These are phyloP conservation scores for Mugil cephalus DNA, from an alignment of 2,113 vertebrate genomes.

Conservation along the genomic window DNA sequence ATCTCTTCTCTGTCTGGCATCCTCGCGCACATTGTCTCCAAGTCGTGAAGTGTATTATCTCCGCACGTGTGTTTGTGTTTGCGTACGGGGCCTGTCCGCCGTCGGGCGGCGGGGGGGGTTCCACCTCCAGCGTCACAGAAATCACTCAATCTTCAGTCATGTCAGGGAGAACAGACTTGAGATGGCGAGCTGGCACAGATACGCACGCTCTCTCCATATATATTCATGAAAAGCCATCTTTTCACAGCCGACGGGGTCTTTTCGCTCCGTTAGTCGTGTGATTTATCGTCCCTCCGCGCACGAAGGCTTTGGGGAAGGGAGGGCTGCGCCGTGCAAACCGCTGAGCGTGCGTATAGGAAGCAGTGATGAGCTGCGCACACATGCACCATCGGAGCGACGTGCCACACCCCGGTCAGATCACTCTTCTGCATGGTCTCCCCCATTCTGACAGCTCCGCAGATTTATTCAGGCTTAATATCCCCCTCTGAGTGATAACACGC, in stretches of 20 bases:
- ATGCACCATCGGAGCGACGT: slow-evolving; percentile 6
- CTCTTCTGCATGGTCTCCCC: slow-evolving; percentile 23
- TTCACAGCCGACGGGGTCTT: slow-evolving; percentile 41
- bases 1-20: not conserved
- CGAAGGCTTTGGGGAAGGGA: slow-evolving; percentile 39
- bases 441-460: slow-evolving; percentile 49
- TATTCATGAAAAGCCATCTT: slow-evolving; percentile 72
- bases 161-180: slow-evolving; percentile 40
- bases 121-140: slow-evolving; percentile 20
- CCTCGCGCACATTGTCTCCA: slow-evolving; percentile 5
- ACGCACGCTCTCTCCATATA: slow-evolving; percentile 51
- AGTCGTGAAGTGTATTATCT: slow-evolving; percentile 18
- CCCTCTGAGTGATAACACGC: slow-evolving; percentile 31
- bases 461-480: slow-evolving; percentile 41
- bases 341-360: slow-evolving; percentile 24
- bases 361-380: slow-evolving; percentile 29
- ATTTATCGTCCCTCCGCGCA: slow-evolving; percentile 61
- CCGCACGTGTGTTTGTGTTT: slow-evolving; percentile 14
- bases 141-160: slow-evolving; percentile 54
- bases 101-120: slow-evolving; percentile 39
- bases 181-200: slow-evolving; percentile 42
- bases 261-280: slow-evolving; percentile 61
- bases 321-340: slow-evolving; percentile 12
- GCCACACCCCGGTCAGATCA: slow-evolving; percentile 44
- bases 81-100: not conserved